A percentile compares a stretch with the other conserved stretches of the same genome.
phyloP scores from a whole-genome alignment of 2,888 invertebrate species.

The Pimpla rufipes region DNA sequence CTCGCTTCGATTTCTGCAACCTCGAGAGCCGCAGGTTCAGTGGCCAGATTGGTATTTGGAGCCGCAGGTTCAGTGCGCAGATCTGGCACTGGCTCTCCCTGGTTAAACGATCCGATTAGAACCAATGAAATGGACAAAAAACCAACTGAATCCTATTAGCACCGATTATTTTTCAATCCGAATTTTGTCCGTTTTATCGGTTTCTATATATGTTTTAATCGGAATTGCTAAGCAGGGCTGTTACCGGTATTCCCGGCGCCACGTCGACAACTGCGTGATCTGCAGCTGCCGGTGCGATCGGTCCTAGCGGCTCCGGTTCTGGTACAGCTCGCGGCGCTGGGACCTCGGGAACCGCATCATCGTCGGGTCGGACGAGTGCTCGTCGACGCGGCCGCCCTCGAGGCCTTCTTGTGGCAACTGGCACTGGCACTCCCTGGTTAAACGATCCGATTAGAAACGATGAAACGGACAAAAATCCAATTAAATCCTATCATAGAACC shows the following conservation, averaged over 20 bases:
- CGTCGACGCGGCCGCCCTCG: neutral
- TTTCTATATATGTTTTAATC: slow-evolving; percentile 1
- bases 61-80: slow-evolving; percentile 2
- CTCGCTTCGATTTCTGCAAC: neutral
- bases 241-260: neutral
- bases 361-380: neutral
- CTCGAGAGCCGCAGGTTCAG: neutral
- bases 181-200: neutral
- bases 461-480: too few relatives aligned
- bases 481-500: too few relatives aligned
- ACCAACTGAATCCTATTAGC: neutral
- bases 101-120: neutral
- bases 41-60: neutral
- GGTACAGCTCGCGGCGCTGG: too few relatives aligned
- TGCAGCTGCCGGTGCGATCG: too few relatives aligned
- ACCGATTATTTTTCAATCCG: neutral
- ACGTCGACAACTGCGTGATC: neutral
- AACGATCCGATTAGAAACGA: too few relatives aligned
- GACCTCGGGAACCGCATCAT: neutral
- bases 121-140: neutral
- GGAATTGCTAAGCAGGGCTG: slow-evolving; percentile 4
- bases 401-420: neutral
- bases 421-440: too few relatives aligned
- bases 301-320: too few relatives aligned
- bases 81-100: neutral